Base-by-base conservation (phyloP, 2,797 vertebrate species). In the Amblyopsis hoosieri region DNA sequence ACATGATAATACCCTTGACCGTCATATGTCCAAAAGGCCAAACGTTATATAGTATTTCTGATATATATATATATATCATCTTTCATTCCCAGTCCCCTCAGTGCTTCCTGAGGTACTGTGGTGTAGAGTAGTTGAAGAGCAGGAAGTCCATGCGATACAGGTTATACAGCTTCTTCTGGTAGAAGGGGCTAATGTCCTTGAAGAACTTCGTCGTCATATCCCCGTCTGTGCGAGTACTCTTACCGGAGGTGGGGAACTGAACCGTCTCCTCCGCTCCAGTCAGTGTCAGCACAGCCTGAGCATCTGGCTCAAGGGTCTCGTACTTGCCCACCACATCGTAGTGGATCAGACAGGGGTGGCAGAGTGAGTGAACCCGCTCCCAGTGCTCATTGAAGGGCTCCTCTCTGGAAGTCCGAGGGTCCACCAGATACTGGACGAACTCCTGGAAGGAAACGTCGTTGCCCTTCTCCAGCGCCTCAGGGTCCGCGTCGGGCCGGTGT, bases 341-440 rank as follows among this genome's bases (percentile, higher is more conserved):
- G 88, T 95, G 97, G 84, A 99, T 91, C 11, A 94, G 91, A 71
- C 97, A 99, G 1, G 97, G 97, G 74, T 99, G 97, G 90, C 97
- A 99, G 13, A 99, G 95, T 0, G 95, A 94, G 70, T 98, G 95
- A 1, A 94, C 94, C 3, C 95, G 89, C 90, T 99, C 97, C 97
- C 97, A 99, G 90, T 98, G 97, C 85, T 98, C 97, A 0, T 98
- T 99, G 74, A 97, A 94, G 0, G 96, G 96, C 56, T 93, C 95
- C 49, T 94, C 93, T 2, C 90, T 85, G 66, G 96, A 96, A 0
- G 97, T 98, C 51, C 88, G 93, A 0, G 97, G 96, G 60, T 98
- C 97, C 63, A 97, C 91, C 1, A 97, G 90, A 77, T 98, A 99
- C 77, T 95, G 93, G 9, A 99, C 94, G 0, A 99, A 98, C 90